Base-by-base conservation (phyloP, 2,797 vertebrate species). In the Sylvia borin region DNA sequence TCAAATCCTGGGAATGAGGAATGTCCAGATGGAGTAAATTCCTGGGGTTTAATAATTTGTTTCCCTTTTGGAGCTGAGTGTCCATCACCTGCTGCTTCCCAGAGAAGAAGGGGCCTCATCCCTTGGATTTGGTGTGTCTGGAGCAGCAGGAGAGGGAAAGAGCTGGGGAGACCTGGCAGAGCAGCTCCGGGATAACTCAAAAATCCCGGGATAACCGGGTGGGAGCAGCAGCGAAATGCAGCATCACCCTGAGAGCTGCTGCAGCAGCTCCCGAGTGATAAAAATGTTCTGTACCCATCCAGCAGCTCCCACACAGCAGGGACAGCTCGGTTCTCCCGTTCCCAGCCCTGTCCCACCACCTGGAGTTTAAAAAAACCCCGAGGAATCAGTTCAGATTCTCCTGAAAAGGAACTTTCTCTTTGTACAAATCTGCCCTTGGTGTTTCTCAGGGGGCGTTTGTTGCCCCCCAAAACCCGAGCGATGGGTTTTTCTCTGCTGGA, bases 381-480 rank as follows among this genome's bases (percentile, higher is more conserved):
- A 54, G 16, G 45, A 13, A 57, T 71, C 42, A 1, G 2, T 2
- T 65, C 57, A 19, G 25, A n/a, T 22, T 38, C 18, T 43, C 45
- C 18, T 1, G 11, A 4, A 38, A 67, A 62, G 29, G 65, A 92
- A 31, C 11, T 40, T 58, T 38, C 16, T 25, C 27, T 70, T 29
- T 6, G 10, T 15, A 40, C 45, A 38, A 48, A 50, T 25, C 53
- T 61, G 48, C 47, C 11, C 42, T 34, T 31, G 65, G 1, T 42
- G 26, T 27, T 51, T 32, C 65, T 61, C 71, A 27, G 38, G 22
- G n/a, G 27, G 38, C 2, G 11, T 66, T 73, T 70, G 64, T 31
- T 55, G 25, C 21, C 45, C 34, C 34, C 2, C 1, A 5, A 51
- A 60, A 19, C 0, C 1, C 0, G 0, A 85, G 16, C 3, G 10